Percentiles rank a stretch among this genome's conserved stretches.
Conservation (phyloP, 2,113 vertebrate species). For the Sylvia atricapilla region DNA sequence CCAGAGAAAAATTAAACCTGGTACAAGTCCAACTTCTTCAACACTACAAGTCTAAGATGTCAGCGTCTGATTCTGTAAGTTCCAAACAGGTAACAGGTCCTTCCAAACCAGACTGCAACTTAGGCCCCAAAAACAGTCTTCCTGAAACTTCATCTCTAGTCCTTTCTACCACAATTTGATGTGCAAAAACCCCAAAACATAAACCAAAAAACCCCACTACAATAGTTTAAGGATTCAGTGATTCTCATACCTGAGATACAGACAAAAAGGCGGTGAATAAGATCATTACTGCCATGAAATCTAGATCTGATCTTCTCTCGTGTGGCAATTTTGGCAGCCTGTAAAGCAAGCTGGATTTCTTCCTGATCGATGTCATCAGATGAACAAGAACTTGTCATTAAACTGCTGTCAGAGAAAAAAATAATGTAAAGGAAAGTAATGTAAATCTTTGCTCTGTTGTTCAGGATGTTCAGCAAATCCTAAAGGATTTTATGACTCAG, state of each 20-base stretch:
- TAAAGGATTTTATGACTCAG: constrained; percentile 37
- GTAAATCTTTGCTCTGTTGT: not conserved
- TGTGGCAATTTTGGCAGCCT: constrained; percentile 78
- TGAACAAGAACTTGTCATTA: constrained; percentile 78
- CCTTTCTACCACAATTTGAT: not conserved
- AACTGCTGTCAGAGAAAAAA: constrained; percentile 63
- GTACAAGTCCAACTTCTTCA: not conserved
- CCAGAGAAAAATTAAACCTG: not conserved
- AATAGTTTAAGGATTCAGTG: not conserved
- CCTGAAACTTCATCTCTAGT: not conserved
- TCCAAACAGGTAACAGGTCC: not conserved
- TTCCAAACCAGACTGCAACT: not conserved
- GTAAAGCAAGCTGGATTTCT: constrained; percentile 78
- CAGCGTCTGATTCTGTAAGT: not conserved
- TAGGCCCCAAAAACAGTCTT: not conserved
- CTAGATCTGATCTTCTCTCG: constrained; percentile 92
- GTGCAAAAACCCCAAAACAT: not conserved
- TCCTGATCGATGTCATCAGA: constrained; percentile 81
- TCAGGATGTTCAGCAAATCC: constrained; percentile 6
- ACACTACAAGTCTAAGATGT: not conserved
- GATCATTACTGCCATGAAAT: constrained; percentile 94
- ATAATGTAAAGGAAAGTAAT: not conserved
- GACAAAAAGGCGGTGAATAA: constrained; percentile 96
- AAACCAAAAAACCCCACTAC: accelerated
- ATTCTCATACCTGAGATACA: constrained; percentile 90